Evolutionary conservation across 2,113 vertebrate species (phyloP).

Genomic region (Apteryx mantelli): DNA sequence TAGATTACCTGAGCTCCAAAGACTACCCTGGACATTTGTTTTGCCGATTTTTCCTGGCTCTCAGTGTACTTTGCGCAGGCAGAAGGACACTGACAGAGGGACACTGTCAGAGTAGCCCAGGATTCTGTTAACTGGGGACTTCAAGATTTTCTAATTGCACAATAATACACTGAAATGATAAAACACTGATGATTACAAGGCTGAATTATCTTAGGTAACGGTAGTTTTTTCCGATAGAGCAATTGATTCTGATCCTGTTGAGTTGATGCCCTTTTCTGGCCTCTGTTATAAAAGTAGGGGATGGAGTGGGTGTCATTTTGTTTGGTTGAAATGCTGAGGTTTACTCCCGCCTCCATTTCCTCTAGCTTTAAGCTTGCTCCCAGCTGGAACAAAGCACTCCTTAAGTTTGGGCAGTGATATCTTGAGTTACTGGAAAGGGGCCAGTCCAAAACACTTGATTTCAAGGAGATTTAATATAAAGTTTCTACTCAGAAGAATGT

Average conservation of each 20-base stretch:
- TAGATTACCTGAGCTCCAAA: slow-evolving; percentile 19
- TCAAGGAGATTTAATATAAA: slow-evolving; percentile 51
- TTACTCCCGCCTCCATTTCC: slow-evolving; percentile 40
- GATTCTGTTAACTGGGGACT: background rate
- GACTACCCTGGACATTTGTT: slow-evolving; percentile 6
- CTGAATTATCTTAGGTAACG: background rate
- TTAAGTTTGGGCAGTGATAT: slow-evolving; percentile 37
- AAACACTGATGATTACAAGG: background rate
- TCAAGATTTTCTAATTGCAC: background rate
- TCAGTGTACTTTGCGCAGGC: background rate
- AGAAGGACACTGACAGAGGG: background rate
- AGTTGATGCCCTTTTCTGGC: slow-evolving; percentile 33
- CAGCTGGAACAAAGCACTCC: slow-evolving; percentile 46
- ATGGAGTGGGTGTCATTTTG: slow-evolving; percentile 18
- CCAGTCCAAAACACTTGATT: slow-evolving; percentile 44
- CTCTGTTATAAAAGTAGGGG: slow-evolving; percentile 27
- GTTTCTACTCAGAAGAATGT: slow-evolving; percentile 50
- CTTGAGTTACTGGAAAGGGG: slow-evolving; percentile 36
- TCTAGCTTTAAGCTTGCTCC: slow-evolving; percentile 30
- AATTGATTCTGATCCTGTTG: slow-evolving; percentile 23
- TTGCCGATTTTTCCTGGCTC: background rate
- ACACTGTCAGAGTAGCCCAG: background rate
- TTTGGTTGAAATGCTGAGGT: slow-evolving; percentile 49
- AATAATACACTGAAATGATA: background rate
- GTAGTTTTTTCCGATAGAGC: background rate